Evolutionary conservation across 1,140 invertebrate genomes (phyloP).

Genomic region (Drosophila sp.): DNA sequence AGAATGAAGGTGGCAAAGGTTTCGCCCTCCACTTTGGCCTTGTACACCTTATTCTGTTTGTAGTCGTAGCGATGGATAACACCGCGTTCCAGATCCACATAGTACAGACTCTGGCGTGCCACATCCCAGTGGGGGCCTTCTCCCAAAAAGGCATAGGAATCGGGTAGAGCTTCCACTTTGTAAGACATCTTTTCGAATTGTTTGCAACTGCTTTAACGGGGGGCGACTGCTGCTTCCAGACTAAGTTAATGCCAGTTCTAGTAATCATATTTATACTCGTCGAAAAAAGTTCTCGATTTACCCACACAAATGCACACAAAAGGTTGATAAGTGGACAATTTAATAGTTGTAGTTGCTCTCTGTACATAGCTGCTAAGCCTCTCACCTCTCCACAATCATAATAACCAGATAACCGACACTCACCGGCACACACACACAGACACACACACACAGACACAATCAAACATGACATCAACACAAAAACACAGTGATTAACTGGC

Average conservation of each 20-base stretch:
- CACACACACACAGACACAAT: neutral
- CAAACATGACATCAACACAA: neutral
- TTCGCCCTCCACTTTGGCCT: slow-evolving; percentile 83
- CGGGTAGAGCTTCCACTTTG: slow-evolving; percentile 75
- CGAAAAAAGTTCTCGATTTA: slow-evolving; percentile 3
- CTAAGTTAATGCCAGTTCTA: slow-evolving; percentile 5
- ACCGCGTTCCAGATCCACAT: slow-evolving; percentile 87
- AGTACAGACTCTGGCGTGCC: slow-evolving; percentile 86
- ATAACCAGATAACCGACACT: neutral
- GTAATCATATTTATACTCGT: slow-evolving; percentile 3
- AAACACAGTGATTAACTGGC: neutral
- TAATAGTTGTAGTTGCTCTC: neutral
- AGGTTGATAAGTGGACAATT: slow-evolving; percentile 12
- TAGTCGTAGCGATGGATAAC: slow-evolving; percentile 86
- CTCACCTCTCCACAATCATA: neutral
- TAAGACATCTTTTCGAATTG: slow-evolving; percentile 60
- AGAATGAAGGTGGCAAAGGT: slow-evolving; percentile 86
- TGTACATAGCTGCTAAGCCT: neutral
- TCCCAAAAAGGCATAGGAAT: slow-evolving; percentile 82
- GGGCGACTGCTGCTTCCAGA: neutral
- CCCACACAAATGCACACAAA: neutral
- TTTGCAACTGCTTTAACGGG: neutral
- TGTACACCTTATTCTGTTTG: slow-evolving; percentile 83
- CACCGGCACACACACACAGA: neutral
- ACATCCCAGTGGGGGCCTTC: slow-evolving; percentile 89